phyloP scores from a whole-genome alignment of 2,797 vertebrate genomes.

The Psittacula derbiana region DNA sequence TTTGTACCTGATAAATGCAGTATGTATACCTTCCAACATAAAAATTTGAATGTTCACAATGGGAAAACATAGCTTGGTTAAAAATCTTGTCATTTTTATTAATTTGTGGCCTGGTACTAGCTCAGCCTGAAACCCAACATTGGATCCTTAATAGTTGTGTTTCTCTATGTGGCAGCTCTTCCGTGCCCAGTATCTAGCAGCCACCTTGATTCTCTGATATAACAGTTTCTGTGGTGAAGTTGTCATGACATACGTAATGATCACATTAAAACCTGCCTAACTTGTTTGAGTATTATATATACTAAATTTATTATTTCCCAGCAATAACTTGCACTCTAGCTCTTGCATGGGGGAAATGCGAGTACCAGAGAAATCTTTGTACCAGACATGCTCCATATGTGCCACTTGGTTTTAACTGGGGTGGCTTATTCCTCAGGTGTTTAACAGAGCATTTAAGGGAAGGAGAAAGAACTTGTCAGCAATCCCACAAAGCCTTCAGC shows the following conservation, averaged over 20 bases:
- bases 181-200: neutral
- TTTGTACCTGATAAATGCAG: neutral
- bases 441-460: neutral
- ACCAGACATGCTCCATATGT: neutral
- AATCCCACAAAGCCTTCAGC: neutral
- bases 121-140: neutral
- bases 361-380: neutral
- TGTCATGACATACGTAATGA: neutral
- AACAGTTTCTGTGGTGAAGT: slow-evolving; percentile 6
- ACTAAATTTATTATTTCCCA: neutral
- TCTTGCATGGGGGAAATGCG: neutral
- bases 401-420: slow-evolving; percentile 5
- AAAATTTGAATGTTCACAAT: neutral
- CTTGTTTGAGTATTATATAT: neutral
- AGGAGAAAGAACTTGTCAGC: slow-evolving; percentile 46
- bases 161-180: neutral
- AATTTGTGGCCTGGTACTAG: neutral
- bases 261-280: slow-evolving; percentile 19
- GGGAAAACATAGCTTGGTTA: neutral
- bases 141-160: neutral
- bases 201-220: neutral
- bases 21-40: neutral
- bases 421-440: neutral
- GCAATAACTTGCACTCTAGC: neutral
- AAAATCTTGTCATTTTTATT: neutral